Evolutionary conservation across 2,888 invertebrate genomes (phyloP).

Genomic region (Hypsopygia costalis): DNA sequence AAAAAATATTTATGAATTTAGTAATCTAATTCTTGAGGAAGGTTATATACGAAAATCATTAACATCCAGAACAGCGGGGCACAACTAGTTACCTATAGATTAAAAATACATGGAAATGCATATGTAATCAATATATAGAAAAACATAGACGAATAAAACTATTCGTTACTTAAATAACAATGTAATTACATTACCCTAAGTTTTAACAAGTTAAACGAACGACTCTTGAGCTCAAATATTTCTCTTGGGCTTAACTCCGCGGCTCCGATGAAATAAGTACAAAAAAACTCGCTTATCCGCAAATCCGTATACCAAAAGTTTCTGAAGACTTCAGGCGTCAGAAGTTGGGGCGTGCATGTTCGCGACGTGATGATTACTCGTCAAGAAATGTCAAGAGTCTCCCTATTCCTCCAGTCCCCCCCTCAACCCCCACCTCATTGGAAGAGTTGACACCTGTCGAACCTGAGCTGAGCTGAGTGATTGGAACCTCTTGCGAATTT

Average conservation of each 20-base stretch:
- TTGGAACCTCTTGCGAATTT: constrained; percentile 35
- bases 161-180: not conserved
- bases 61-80: no score
- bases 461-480: constrained; percentile 44
- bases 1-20: no score
- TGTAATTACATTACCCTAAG: constrained; percentile 6
- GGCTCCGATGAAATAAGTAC: constrained; percentile 27
- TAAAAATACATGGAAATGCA: no score
- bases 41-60: no score
- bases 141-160: no score
- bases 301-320: constrained; percentile 36
- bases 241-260: constrained; percentile 25
- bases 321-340: constrained; percentile 23
- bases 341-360: constrained; percentile 50
- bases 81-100: no score
- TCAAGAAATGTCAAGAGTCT: constrained; percentile 33
- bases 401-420: constrained; percentile 25
- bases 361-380: constrained; percentile 59
- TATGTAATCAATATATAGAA: no score
- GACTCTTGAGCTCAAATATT: constrained; percentile 21
- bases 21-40: no score
- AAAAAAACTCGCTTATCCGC: constrained; percentile 28
- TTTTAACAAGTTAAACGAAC: constrained; percentile 5
- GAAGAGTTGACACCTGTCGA: constrained; percentile 55
- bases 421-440: constrained; percentile 22